phyloP scores from a whole-genome alignment of 1,140 invertebrate genomes.

The Parapsyche elsis region DNA sequence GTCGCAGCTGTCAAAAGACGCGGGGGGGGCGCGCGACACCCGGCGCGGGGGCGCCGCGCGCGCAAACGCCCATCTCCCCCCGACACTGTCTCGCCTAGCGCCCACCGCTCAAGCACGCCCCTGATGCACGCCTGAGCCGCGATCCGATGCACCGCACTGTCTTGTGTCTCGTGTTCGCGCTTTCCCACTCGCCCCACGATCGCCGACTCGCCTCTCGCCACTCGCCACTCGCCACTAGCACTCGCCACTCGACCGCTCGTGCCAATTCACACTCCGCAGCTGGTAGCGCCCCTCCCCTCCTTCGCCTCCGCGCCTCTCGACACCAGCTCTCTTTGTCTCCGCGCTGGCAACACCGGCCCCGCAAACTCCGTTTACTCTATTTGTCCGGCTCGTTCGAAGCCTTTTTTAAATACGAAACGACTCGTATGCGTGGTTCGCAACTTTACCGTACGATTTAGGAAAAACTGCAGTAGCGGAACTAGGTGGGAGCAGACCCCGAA shows the following conservation, averaged over 20 bases:
- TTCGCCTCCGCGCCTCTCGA: neutral
- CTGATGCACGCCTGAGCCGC: neutral
- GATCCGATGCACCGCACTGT: neutral
- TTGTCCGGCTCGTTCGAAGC: too few relatives aligned
- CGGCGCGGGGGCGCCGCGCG: slow-evolving; percentile 38
- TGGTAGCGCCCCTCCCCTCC: neutral
- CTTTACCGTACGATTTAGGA: too few relatives aligned
- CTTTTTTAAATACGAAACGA: too few relatives aligned
- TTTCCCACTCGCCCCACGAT: neutral
- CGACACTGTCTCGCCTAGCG: slow-evolving; percentile 2
- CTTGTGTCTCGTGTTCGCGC: neutral
- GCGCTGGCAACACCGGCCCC: slow-evolving; percentile 35
- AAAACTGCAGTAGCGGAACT: too few relatives aligned
- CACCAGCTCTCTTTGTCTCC: slow-evolving; percentile 16
- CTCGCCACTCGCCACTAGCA: too few relatives aligned
- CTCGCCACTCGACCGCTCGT: too few relatives aligned
- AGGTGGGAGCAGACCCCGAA: too few relatives aligned
- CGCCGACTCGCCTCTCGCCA: slow-evolving; percentile 4
- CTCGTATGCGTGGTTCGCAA: neutral
- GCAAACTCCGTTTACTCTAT: neutral
- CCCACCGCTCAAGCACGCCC: neutral
- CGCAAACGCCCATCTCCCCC: slow-evolving; percentile 10
- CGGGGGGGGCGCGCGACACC: slow-evolving; percentile 57
- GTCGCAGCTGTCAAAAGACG: slow-evolving; percentile 61
- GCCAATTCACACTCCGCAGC: too few relatives aligned